Base-by-base conservation (phyloP, 2,113 vertebrate genomes). In the Sus scrofa region DNA sequence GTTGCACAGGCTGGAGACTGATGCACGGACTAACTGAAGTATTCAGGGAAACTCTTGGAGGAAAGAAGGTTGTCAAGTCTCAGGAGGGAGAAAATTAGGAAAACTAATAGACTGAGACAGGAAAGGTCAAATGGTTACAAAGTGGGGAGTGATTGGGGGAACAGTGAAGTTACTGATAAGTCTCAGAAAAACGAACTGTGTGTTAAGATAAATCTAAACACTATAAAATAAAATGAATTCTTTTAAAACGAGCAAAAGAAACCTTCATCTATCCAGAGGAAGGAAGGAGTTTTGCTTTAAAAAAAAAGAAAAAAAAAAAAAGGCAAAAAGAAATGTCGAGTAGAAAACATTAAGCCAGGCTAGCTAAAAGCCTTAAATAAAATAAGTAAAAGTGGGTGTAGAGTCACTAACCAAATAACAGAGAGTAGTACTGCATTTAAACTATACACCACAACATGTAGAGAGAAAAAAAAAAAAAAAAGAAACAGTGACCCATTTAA, bases 181-280 rank as follows among this genome's bases (percentile, higher is more conserved):
- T 58, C 54, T 88, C 65, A 68, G 65, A 91, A 70, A 96, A 93
- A 54, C 5, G 50, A 96, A 90, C 14, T 78, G 73, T 74, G 78
- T 9, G 37, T 37, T 83, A 78, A 73, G 15, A 60, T 32, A 60
- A 85, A 63, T 18, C 34, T 44, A 81, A 93, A 62, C 24, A 30
- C 22, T 34, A 0, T 52, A 74, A 96, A 82, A 60, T 75, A 86
- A 91, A 87, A 26, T 92, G 12, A 44, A 37, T 92, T 86, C 26
- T 78, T 78, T 93, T 79, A 88, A 91, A 70, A 56, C 7, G 11
- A 82, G 83, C n/a, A 56, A 83, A 86, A 78, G 34, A 92, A 78
- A 92, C 63, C 75, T 39, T 30, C 63, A 32, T 37, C 26, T 68
- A 87, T 50, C 12, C 16, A 73, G 85, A 85, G 27, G 5, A 73